Evolutionary conservation across 2,113 vertebrate species (phyloP).

Genomic region (Leuciscus idus): DNA sequence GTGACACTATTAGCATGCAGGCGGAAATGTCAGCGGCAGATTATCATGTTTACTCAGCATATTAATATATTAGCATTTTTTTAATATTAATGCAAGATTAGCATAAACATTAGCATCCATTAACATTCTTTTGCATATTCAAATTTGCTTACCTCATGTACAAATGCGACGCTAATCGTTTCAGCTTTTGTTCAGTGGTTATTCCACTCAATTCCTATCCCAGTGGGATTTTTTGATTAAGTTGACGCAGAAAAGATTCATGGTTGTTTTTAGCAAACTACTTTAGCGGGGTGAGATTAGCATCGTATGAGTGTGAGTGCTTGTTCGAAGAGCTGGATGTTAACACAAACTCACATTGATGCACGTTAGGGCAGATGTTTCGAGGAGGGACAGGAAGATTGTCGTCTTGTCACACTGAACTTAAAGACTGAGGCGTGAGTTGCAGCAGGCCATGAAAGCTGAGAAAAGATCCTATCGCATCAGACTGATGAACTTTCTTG

Average conservation of each 20-base stretch:
- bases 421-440: background rate
- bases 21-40: conserved; percentile 38
- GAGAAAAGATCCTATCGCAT: conserved; percentile 8
- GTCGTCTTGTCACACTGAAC: conserved; percentile 3
- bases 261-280: conserved; percentile 13
- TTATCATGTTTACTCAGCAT: conserved; percentile 48
- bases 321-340: background rate
- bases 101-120: conserved; percentile 52
- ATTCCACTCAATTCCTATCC: conserved; percentile 18
- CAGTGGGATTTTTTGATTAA: conserved; percentile 34
- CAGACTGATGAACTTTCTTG: background rate
- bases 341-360: conserved; percentile 6
- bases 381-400: conserved; percentile 7
- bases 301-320: conserved; percentile 7
- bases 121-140: conserved; percentile 43
- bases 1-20: conserved; percentile 41
- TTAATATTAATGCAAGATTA: conserved; percentile 43
- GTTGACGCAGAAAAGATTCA: conserved; percentile 20
- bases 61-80: conserved; percentile 48
- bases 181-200: conserved; percentile 41
- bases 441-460: background rate
- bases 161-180: conserved; percentile 48
- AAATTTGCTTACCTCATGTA: conserved; percentile 43
- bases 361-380: conserved; percentile 2
- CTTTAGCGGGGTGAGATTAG: conserved; percentile 4